Percentiles rank a stretch among this genome's conserved stretches.
phyloP scores from a whole-genome alignment of 1,140 invertebrate species.

The Aricia agestis region DNA sequence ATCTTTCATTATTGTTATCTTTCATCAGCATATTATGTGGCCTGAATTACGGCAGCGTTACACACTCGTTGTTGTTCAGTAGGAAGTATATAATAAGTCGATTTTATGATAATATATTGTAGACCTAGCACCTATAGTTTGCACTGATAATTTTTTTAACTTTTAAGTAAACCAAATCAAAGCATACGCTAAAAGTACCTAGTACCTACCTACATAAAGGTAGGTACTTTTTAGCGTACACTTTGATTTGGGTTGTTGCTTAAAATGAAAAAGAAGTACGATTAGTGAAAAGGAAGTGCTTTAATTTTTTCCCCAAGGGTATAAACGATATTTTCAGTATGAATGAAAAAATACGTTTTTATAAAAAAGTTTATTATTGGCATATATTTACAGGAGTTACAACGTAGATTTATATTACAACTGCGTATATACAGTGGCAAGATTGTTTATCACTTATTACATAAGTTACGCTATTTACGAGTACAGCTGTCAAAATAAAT shows the following conservation, averaged over 20 bases:
- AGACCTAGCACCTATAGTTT: no score
- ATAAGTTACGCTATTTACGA: neutral
- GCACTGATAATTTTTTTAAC: no score
- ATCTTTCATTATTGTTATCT: neutral
- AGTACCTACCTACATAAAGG: no score
- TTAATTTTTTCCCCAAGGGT: no score
- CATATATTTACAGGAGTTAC: constrained; percentile 11
- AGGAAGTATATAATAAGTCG: neutral
- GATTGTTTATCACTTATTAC: constrained; percentile 3
- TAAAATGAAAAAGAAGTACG: no score
- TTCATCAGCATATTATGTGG: neutral
- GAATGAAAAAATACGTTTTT: neutral
- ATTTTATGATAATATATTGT: neutral
- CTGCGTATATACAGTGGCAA: constrained; percentile 3
- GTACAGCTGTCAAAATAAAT: constrained; percentile 5
- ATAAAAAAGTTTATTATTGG: neutral
- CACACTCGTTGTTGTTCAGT: neutral
- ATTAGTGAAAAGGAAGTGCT: no score
- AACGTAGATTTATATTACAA: constrained; percentile 7
- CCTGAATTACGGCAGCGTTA: neutral
- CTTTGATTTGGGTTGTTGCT: no score
- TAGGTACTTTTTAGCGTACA: no score
- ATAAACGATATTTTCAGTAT: neutral
- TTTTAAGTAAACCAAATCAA: no score
- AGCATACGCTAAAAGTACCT: no score